Conservation (phyloP, 2,888 invertebrate species). For the Molanna angustata region DNA sequence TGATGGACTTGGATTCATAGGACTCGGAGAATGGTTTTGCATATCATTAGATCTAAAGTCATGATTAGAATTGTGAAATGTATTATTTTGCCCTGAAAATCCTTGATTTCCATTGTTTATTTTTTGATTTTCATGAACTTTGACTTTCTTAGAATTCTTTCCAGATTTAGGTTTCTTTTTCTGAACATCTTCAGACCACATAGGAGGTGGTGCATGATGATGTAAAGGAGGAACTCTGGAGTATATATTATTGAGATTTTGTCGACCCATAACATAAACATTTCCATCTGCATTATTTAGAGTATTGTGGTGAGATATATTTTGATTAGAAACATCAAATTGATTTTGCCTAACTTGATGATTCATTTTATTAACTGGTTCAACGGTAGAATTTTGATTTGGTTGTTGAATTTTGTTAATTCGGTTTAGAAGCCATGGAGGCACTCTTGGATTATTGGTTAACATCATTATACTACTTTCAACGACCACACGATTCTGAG, state of each 20-base stretch:
- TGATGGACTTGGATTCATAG: slow-evolving; percentile 60
- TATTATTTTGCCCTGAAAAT: slow-evolving; percentile 16
- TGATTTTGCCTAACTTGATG: slow-evolving; percentile 20
- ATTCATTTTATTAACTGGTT: slow-evolving; percentile 22
- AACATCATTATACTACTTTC: slow-evolving; percentile 48
- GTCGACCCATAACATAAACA: slow-evolving; percentile 38
- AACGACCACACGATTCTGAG: too few species aligned
- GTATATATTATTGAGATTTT: slow-evolving; percentile 51
- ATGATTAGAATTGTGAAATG: slow-evolving; percentile 18
- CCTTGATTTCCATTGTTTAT: slow-evolving; percentile 30
- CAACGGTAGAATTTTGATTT: slow-evolving; percentile 22
- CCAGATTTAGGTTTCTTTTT: slow-evolving; percentile 56
- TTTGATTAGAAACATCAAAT: slow-evolving; percentile 13
- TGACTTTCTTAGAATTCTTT: slow-evolving; percentile 52
- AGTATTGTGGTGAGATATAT: slow-evolving; percentile 11
- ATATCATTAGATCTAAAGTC: slow-evolving; percentile 20
- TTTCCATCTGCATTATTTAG: slow-evolving; percentile 2
- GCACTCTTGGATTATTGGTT: slow-evolving; percentile 52
- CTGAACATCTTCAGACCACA: slow-evolving; percentile 57
- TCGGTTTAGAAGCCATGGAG: slow-evolving; percentile 59
- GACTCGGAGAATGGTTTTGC: slow-evolving; percentile 36
- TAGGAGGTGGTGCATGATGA: slow-evolving; percentile 58
- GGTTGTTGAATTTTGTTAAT: slow-evolving; percentile 33
- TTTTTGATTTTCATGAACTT: slow-evolving; percentile 38
- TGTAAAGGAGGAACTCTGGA: slow-evolving; percentile 72